Conservation (phyloP, 1,140 invertebrate species). For the Drosophila melanica region DNA sequence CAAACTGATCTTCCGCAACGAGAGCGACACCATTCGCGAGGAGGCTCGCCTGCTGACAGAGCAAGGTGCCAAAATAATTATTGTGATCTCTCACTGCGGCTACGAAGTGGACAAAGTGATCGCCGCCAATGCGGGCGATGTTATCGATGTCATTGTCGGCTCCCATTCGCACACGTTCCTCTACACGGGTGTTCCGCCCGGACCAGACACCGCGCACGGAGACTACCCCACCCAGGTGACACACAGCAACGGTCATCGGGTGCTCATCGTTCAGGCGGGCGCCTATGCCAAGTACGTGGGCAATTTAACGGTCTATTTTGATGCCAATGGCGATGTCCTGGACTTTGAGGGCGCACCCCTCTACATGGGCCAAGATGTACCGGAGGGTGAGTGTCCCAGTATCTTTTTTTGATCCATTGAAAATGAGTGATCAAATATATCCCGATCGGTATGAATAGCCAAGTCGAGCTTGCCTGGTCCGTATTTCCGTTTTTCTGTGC, state of each 20-base stretch:
- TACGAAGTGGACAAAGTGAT: constrained; percentile 89
- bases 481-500: no score
- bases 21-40: constrained; percentile 87
- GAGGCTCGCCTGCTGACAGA: constrained; percentile 87
- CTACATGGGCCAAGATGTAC: constrained; percentile 87
- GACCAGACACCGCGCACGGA: constrained; percentile 85
- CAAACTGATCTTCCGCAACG: constrained; percentile 87
- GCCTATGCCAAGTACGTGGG: constrained; percentile 91
- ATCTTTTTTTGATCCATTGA: no score
- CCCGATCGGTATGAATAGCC: no score
- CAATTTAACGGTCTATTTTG: constrained; percentile 89
- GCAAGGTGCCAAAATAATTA: constrained; percentile 89
- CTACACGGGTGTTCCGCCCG: constrained; percentile 86
- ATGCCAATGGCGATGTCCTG: constrained; percentile 88
- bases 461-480: no score
- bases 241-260: constrained; percentile 85
- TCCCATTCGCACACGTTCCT: constrained; percentile 94
- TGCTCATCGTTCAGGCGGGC: constrained; percentile 89
- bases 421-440: no score
- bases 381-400: constrained; percentile 85
- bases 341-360: constrained; percentile 90
- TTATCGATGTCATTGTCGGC: constrained; percentile 93
- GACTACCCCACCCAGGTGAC: constrained; percentile 88
- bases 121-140: constrained; percentile 86
- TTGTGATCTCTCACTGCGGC: constrained; percentile 92